These are phyloP conservation scores for Megathymus violae DNA, from an alignment of 1,140 invertebrate genomes.

Conservation along the genomic window DNA sequence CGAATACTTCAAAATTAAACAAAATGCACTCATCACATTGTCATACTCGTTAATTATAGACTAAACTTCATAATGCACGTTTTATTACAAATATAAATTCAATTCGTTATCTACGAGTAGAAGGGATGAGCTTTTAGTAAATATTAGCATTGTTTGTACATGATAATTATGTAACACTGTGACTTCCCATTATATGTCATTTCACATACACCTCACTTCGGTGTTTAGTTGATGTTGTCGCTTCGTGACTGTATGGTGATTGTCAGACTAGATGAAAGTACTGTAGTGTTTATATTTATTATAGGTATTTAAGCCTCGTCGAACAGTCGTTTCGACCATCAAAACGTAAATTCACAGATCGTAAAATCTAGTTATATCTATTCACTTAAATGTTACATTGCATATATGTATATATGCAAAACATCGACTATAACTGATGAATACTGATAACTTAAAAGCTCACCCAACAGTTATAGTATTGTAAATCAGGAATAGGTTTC, in stretches of 20 bases:
- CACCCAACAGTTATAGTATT: slow-evolving; percentile 9
- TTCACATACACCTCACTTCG: slow-evolving; percentile 57
- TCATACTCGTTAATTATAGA: slow-evolving; percentile 15
- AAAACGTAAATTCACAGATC: slow-evolving; percentile 46
- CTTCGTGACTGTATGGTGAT: slow-evolving; percentile 62
- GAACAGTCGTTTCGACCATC: slow-evolving; percentile 42
- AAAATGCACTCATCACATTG: slow-evolving; percentile 6
- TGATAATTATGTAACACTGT: slow-evolving; percentile 29
- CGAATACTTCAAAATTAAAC: slow-evolving; percentile 4
- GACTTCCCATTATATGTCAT: slow-evolving; percentile 45
- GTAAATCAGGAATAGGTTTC: slow-evolving; percentile 1
- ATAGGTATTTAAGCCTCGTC: slow-evolving; percentile 46
- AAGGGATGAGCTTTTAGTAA: slow-evolving; percentile 56
- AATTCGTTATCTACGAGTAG: slow-evolving; percentile 39
- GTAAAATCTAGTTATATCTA: slow-evolving; percentile 46
- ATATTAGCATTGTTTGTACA: slow-evolving; percentile 41
- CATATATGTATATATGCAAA: too few species aligned
- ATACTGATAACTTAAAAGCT: neutral
- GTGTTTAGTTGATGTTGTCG: slow-evolving; percentile 78
- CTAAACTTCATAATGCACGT: slow-evolving; percentile 42
- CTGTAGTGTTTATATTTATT: slow-evolving; percentile 60
- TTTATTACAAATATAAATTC: slow-evolving; percentile 38
- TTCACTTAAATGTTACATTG: too few species aligned
- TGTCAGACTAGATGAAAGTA: slow-evolving; percentile 61
- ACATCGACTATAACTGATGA: neutral